Conservation (phyloP, 2,113 vertebrate species). For the Ancistrus triradiatus region DNA sequence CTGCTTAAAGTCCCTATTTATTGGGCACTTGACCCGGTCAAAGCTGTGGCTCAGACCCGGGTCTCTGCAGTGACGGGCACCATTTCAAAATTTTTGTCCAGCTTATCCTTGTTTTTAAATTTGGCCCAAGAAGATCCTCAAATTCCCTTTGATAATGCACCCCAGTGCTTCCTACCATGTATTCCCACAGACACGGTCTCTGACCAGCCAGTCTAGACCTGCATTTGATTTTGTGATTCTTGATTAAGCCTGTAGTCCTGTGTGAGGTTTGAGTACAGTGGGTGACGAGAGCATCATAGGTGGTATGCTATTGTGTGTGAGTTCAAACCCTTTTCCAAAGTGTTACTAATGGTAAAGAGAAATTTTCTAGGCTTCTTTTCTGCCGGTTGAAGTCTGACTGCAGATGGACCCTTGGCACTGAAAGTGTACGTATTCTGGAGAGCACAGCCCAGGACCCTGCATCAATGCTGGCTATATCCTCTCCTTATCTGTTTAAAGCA, state of each 20-base stretch:
- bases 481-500: constrained; percentile 77
- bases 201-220: background rate
- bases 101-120: too few species aligned
- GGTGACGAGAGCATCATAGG: constrained; percentile 68
- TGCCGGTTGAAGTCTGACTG: constrained; percentile 99
- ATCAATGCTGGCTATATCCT: constrained; percentile 96
- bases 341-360: constrained; percentile 99
- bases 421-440: constrained; percentile 99
- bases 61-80: too few species aligned
- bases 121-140: too few species aligned
- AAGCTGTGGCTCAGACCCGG: too few species aligned
- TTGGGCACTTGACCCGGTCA: too few species aligned
- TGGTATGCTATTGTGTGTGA: constrained; percentile 80
- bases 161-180: too few species aligned
- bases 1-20: too few species aligned
- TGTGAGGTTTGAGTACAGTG: constrained; percentile 24
- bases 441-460: constrained; percentile 98
- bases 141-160: too few species aligned
- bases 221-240: constrained; percentile 20
- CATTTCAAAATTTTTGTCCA: too few species aligned
- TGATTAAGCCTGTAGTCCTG: constrained; percentile 9
- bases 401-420: constrained; percentile 99
- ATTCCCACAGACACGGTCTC: constrained; percentile 18
- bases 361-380: constrained; percentile 99
- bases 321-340: constrained; percentile 97